Base-by-base conservation (phyloP, 2,888 invertebrate species). In the Thysanoteuthis rhombus region DNA sequence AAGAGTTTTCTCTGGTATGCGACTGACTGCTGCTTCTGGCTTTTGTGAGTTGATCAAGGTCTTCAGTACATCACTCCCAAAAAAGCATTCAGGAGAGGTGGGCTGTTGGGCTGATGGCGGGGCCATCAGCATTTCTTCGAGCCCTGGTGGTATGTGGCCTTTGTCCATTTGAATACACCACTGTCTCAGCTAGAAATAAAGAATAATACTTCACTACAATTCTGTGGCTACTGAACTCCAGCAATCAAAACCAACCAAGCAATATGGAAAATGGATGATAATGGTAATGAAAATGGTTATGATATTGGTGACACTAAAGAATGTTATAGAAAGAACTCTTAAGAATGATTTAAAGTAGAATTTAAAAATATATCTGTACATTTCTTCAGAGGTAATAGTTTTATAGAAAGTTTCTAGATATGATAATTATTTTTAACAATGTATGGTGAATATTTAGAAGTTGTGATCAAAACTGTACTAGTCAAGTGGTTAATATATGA, bases 91-190 rank as follows among this genome's bases (percentile, higher is more conserved):
- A n/a, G 92, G 45, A 42, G 28, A 45, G 25, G 32, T 92, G 40
- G 92, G 45, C 92, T 42, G 32, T 39, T 8, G n/a, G 1, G 92
- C 45, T 92, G 92, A 92, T 16, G 92, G 45, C 6, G 12, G 42
- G 45, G 92, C 92, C 42, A 92, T 39, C n/a, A 92, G 45, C 42
- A 92, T 93, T 36, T 93, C 93, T 58, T 92, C 93, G 12, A 96
- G 94, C 25, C 94, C 94, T 22, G 95, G 94, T 0, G 95, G 95
- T 32, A 95, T 91, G 32, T 94, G 92, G 32, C 95, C 95, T 16
- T 94, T 94, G 93, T 96, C 96, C n/a, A 95, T 93, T 92, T 95
- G 94, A 52, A 94, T 94, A 93, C 96, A 95, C 96, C 95, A 96
- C 39, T 95, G 94, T 92, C 95, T 95, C 94, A 94, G 95, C 96